Conservation (phyloP, 2,888 invertebrate species). For the Xanthostigma xanthostigma region DNA sequence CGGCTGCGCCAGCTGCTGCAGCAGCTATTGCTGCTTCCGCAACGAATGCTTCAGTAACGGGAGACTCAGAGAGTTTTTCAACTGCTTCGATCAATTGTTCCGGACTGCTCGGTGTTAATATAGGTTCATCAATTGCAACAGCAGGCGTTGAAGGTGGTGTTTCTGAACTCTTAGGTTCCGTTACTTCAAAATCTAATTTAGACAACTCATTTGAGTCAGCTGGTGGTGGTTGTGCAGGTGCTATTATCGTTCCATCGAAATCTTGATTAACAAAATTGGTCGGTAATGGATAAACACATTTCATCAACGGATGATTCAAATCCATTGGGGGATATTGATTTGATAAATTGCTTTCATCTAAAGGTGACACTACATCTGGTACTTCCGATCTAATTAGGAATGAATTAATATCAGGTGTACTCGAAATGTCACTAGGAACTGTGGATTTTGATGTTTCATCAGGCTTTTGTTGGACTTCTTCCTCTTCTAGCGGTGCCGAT, state of each 20-base stretch:
- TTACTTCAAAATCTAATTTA: conserved; percentile 2
- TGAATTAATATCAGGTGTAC: conserved; percentile 14
- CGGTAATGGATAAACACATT: conserved; percentile 14
- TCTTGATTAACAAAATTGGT: conserved; percentile 3
- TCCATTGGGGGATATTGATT: conserved; percentile 2
- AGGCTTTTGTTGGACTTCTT: background rate
- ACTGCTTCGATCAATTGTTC: conserved; percentile 16
- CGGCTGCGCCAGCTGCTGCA: conserved; percentile 19
- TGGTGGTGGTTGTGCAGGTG: conserved; percentile 3
- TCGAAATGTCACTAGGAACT: conserved; percentile 2
- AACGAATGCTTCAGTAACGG: conserved; percentile 20
- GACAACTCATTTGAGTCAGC: conserved; percentile 8
- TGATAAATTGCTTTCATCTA: conserved; percentile 12
- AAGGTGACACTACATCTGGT: conserved; percentile 17
- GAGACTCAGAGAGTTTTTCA: conserved; percentile 17
- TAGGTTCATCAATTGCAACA: conserved; percentile 1
- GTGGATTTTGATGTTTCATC: conserved; percentile 15
- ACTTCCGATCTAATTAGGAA: conserved; percentile 18
- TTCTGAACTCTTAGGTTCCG: conserved; percentile 1
- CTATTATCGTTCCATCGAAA: too few relatives aligned
- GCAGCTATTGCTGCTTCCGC: conserved; percentile 17
- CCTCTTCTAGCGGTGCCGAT: conserved; percentile 4
- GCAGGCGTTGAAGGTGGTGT: conserved; percentile 9
- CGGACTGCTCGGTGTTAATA: background rate
- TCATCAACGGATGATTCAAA: conserved; percentile 10